Evolutionary conservation across 2,888 invertebrate species (phyloP), one percentile per base, ranked within the genome.

Genomic region (Eudasyphora cyanicolor): DNA sequence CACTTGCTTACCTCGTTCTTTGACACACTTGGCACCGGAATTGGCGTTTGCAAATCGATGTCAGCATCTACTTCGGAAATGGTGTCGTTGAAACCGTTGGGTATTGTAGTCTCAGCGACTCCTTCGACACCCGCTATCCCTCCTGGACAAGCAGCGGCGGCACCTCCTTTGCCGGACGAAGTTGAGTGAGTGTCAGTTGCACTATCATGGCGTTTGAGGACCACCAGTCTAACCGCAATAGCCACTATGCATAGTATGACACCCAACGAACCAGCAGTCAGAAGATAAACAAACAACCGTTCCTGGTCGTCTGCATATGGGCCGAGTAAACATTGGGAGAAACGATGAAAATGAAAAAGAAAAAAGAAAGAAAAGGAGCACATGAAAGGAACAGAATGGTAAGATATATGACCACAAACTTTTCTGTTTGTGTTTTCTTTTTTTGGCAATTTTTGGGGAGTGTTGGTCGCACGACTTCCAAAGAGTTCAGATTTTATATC

Each of bases 61-160:
- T 95, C 95, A 21, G 94, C 95, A 89, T 96, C 95, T 85, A 95
- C 95, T 93, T 97, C 97, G 87, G 97, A 97, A 92, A 97, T 96
- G 90, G 96, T 96, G 92, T 97, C 97, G 80, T 92, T 91, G 92
- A 97, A 97, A 70, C 96, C 96, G 90, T 96, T 96, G 6, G 96
- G 96, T 76, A 96, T 93, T 81, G 96, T 94, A 57, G 96, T 96
- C 84, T 96, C 95, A 21, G 89, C 89, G 51, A 81, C 32, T 69
- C 57, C 78, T 54, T 81, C 81, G 14, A 49, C 42, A 35, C 69
- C 81, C 17, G 69, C 83, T 76, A 95, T 94, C 0, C 60, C 76
- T 14, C 70, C 76, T 0, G 32, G 57, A 14, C 85, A 86, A 21
- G 82, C 82, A 10, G 32, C 70, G 12, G 42, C 69, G 6, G 85